Percentiles rank a stretch among this genome's conserved stretches.
phyloP scores from a whole-genome alignment of 2,113 vertebrate species.

The Tetrao urogallus region DNA sequence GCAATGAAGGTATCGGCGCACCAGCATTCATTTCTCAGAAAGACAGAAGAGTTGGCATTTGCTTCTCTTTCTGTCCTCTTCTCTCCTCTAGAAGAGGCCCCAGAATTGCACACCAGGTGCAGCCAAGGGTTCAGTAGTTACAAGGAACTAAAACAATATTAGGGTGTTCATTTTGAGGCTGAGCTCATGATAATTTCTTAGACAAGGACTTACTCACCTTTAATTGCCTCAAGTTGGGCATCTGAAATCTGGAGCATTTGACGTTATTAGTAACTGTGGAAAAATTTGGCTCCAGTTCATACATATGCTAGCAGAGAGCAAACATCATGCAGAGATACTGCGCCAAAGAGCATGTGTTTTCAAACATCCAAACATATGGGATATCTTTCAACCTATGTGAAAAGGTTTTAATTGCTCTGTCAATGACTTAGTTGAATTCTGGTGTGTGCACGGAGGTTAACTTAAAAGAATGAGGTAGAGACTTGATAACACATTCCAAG shows the following conservation, averaged over 20 bases:
- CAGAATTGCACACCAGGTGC: not conserved
- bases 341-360: constrained; percentile 12
- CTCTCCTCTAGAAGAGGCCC: not conserved
- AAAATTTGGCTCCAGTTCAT: not conserved
- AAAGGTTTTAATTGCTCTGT: not conserved
- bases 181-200: not conserved
- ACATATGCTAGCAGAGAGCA: not conserved
- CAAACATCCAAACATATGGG: not conserved
- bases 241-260: not conserved
- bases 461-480: not conserved
- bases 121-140: not conserved
- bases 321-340: not conserved
- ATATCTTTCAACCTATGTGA: not conserved
- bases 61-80: not conserved
- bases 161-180: not conserved
- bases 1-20: not conserved
- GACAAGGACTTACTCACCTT: not conserved
- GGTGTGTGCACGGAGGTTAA: not conserved
- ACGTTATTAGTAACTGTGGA: not conserved
- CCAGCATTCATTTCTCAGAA: not conserved
- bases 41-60: not conserved
- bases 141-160: not conserved
- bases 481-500: not conserved
- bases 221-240: not conserved
- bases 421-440: not conserved